Percentiles rank a stretch among this genome's conserved stretches.
Conservation (phyloP, 2,797 vertebrate genomes). For the Coracias cyanogaster region DNA sequence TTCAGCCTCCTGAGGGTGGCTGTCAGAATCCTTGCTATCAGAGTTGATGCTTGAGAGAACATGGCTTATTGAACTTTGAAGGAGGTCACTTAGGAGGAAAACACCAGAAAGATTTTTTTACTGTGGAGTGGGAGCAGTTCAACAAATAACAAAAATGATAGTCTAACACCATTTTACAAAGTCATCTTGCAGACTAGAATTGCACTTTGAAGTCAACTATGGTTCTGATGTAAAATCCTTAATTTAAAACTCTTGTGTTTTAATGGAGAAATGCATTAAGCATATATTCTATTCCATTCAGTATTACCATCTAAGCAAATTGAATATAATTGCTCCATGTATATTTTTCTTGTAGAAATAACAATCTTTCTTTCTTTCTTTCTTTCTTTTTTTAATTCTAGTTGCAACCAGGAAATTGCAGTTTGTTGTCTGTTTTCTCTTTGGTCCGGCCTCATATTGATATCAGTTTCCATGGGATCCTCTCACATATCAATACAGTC, state of each 20-base stretch:
- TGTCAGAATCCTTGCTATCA: neutral
- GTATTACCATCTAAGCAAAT: neutral
- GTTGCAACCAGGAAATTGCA: constrained; percentile 96
- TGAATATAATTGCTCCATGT: neutral
- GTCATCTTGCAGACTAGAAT: neutral
- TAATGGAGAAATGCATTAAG: neutral
- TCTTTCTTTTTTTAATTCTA: constrained; percentile 49
- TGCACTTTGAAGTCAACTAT: neutral
- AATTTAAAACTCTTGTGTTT: neutral
- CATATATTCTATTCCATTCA: neutral
- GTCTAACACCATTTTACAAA: neutral
- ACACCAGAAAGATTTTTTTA: neutral
- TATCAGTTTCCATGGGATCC: constrained; percentile 97
- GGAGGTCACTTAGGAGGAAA: neutral
- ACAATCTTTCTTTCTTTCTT: neutral
- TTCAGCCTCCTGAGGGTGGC: neutral
- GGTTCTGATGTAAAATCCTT: neutral
- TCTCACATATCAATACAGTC: constrained; percentile 99
- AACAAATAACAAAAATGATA: neutral
- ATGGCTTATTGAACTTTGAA: neutral
- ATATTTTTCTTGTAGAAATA: neutral
- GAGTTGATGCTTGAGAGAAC: neutral
- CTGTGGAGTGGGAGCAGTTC: neutral
- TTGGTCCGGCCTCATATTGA: constrained; percentile 98
- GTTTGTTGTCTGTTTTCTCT: constrained; percentile 94